Base-by-base conservation (phyloP, 1,140 invertebrate species). In the Parasteatoda tepidariorum region DNA sequence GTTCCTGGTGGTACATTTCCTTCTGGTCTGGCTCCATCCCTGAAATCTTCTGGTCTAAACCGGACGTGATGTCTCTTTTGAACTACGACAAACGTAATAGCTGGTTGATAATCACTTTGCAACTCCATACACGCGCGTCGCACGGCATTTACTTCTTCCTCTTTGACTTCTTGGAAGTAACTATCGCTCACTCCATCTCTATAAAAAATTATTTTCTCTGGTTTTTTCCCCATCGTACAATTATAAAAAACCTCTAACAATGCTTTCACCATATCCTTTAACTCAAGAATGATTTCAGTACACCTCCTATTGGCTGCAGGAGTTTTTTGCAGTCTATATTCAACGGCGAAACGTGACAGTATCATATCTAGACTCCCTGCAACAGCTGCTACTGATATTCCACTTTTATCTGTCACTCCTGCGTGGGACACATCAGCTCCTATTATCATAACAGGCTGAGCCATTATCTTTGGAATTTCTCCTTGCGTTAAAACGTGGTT, bases 401-500 rank as follows among this genome's bases (percentile, higher is more conserved):
- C 71, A 6, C 59, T 70, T 7, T 64, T 33, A n/a, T 71, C 54
- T 11, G 78, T 61, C 11, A 55, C 33, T 31, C 54, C 31, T 13
- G 95, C 95, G 91, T 97, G 95, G 0, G 95, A 96, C 0, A 97
- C 95, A 41, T 97, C 96, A 26, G 95, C 95, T 1, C 96, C 95
- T 38, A 97, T 90, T 18, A 95, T 91, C 90, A 96, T 94, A 0
- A 90, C 88, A 3, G 91, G 90, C 34, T 28, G 66, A 0, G 84
- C 38, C 6, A 92, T 81, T 85, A 91, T 67, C 59, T 55, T 4
- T 0, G 55, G 89, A 88, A 34, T 66, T 59, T 79, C 83, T 26
- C n/a, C 33, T 13, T 9, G 15, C 64, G 64, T 22, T 28, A 74
- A 28, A 18, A 48, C 61, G 57, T 59, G 26, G 90, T 97, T 97